A percentile compares a stretch with the other conserved stretches of the same genome.
Conservation (phyloP, 1,140 invertebrate genomes). For the Anadara kagoshimensis region DNA sequence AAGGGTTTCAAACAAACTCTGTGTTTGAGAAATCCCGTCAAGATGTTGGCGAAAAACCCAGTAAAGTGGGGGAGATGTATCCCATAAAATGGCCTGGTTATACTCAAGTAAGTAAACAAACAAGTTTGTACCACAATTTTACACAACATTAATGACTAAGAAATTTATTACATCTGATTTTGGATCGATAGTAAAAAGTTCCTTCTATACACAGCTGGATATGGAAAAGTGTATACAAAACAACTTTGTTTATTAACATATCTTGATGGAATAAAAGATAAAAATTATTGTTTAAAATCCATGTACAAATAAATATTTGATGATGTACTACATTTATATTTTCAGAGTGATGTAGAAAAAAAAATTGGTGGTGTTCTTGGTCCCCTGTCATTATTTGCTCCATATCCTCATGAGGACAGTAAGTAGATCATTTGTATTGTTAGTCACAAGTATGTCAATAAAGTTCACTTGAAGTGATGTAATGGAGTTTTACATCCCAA, state of each 20-base stretch:
- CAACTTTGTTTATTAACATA: too few species aligned
- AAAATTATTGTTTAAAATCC: not conserved
- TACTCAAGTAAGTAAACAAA: slow-evolving; percentile 53
- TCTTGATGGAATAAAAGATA: too few species aligned
- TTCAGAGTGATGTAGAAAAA: slow-evolving; percentile 65
- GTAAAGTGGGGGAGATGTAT: slow-evolving; percentile 61
- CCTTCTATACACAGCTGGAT: too few species aligned
- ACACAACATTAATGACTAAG: too few species aligned
- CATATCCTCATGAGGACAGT: slow-evolving; percentile 24
- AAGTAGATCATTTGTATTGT: too few species aligned
- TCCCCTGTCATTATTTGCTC: slow-evolving; percentile 66
- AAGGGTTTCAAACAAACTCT: slow-evolving; percentile 18
- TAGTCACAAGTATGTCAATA: too few species aligned
- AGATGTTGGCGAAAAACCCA: slow-evolving; percentile 29
- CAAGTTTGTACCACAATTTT: not conserved
- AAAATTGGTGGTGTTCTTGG: slow-evolving; percentile 62
- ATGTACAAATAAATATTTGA: not conserved
- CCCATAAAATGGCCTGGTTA: slow-evolving; percentile 56
- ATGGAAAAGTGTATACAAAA: too few species aligned
- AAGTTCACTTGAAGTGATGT: too few species aligned
- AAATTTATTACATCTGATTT: too few species aligned
- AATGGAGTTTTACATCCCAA: too few species aligned
- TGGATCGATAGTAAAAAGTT: too few species aligned
- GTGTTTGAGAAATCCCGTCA: slow-evolving; percentile 15
- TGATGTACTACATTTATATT: slow-evolving; percentile 25